Conservation (phyloP, 2,888 invertebrate species). For the Nemapogon koenigi region DNA sequence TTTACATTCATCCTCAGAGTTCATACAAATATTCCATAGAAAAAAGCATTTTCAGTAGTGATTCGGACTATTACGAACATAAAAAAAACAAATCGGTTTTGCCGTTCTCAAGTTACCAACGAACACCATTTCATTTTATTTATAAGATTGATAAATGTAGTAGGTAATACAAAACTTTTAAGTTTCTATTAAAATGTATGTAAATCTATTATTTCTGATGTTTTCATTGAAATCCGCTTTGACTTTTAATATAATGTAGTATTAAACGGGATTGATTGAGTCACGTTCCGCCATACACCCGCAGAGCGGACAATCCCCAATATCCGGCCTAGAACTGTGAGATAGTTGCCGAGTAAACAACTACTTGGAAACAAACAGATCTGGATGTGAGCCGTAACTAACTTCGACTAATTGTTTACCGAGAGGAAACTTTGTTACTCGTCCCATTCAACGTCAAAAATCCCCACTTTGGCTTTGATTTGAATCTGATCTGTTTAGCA, state of each 20-base stretch:
- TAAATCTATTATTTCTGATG: too few species aligned
- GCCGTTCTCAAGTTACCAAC: too few species aligned
- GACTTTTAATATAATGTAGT: constrained; percentile 20
- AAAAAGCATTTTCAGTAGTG: too few species aligned
- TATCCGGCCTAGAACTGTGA: constrained; percentile 49
- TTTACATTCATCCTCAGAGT: too few species aligned
- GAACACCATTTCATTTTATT: too few species aligned
- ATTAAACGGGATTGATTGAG: constrained; percentile 27
- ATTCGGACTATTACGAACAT: too few species aligned
- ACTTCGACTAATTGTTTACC: constrained; percentile 40
- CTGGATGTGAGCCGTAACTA: constrained; percentile 29
- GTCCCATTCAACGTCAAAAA: constrained; percentile 6
- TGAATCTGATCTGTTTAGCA: neutral
- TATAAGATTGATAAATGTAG: too few species aligned
- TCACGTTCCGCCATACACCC: constrained; percentile 39
- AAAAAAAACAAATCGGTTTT: too few species aligned
- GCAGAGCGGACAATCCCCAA: constrained; percentile 34
- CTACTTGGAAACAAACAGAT: constrained; percentile 39
- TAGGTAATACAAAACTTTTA: too few species aligned
- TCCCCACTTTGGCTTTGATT: constrained; percentile 2
- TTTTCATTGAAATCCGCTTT: too few species aligned
- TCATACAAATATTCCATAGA: too few species aligned
- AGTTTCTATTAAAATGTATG: too few species aligned
- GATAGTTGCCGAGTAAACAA: constrained; percentile 38
- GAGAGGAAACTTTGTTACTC: constrained; percentile 10